phyloP scores from a whole-genome alignment of 2,113 vertebrate species.

The Chaetops frenatus region DNA sequence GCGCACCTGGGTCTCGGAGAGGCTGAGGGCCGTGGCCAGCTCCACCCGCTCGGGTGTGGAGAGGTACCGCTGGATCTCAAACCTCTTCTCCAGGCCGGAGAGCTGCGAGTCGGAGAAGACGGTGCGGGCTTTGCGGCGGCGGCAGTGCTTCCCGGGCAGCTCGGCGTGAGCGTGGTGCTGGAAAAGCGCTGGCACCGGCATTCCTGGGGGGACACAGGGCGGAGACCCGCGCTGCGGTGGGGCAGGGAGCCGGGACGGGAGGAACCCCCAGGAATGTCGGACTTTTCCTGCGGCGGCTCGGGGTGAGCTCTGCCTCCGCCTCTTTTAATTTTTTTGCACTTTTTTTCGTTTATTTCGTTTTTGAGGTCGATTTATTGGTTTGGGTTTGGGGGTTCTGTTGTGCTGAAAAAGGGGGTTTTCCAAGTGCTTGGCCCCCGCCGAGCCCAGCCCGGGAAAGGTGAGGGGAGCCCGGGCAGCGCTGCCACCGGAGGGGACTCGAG shows the following conservation, averaged over 20 bases:
- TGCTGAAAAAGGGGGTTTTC: neutral
- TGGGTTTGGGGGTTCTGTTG: neutral
- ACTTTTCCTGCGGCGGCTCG: no score
- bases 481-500: neutral
- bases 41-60: slow-evolving; percentile 96
- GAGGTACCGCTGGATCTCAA: slow-evolving; percentile 94
- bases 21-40: slow-evolving; percentile 92
- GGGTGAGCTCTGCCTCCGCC: neutral
- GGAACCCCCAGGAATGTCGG: neutral
- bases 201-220: slow-evolving; percentile 67
- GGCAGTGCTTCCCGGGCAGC: slow-evolving; percentile 91
- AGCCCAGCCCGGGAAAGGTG: neutral
- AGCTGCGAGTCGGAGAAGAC: slow-evolving; percentile 98
- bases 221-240: neutral
- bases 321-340: neutral
- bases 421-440: neutral
- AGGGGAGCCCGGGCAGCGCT: neutral
- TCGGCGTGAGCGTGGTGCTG: slow-evolving; percentile 84
- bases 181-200: slow-evolving; percentile 93
- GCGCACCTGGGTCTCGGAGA: slow-evolving; percentile 94
- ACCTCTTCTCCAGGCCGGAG: slow-evolving; percentile 93
- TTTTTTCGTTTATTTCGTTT: neutral
- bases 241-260: neutral
- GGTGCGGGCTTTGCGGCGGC: slow-evolving; percentile 92
- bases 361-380: neutral